Evolutionary conservation across 2,797 vertebrate genomes (phyloP), one percentile per base, ranked within the genome.

Genomic region (Phrynocephalus forsythii): DNA sequence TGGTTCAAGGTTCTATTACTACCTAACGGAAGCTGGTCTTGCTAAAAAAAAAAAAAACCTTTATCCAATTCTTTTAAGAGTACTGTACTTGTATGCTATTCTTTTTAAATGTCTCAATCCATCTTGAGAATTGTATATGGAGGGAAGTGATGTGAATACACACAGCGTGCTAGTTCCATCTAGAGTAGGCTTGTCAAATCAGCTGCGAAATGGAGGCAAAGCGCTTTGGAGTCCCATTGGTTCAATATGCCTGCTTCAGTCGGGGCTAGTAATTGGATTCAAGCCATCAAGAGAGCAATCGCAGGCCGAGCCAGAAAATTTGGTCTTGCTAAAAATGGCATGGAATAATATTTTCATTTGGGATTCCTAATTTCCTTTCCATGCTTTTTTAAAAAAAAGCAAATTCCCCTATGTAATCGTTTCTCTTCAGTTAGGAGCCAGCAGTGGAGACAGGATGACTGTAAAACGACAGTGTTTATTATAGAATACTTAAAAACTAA

Each of bases 401-500:
- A 22, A 44, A 75, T 75, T 71, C 69, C 18, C 38, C 28, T 86
- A 66, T 50, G 85, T 66, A 81, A 66, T 81, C 16, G n/a, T 81
- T 86, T 10, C 5, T 66, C 38, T 81, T 66, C 20, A 52, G 68
- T 81, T 78, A 73, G 78, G 33, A 81, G 68, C 78, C 78, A 86
- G 52, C 60, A n/a, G 78, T 86, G 85, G 78, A 81, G 78, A 80
- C 85, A 86, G 78, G 78, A 44, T 86, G 85, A 44, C 85, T 86
- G 85, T 86, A 73, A 81, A 80, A 86, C 66, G 56, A 72, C 67
- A 26, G 48, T 69, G 50, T 71, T 86, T 86, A 79, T 86, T 81
- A 80, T 30, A 18, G 28, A 60, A 71, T 33, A 63, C 63, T 52
- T 30, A 86, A 79, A 66, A 69, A 71, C 24, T 52, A 79, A 79